A percentile compares a stretch with the other conserved stretches of the same genome.
Conservation (phyloP, 1,140 invertebrate genomes). For the Pseudachorutes palmiensis region DNA sequence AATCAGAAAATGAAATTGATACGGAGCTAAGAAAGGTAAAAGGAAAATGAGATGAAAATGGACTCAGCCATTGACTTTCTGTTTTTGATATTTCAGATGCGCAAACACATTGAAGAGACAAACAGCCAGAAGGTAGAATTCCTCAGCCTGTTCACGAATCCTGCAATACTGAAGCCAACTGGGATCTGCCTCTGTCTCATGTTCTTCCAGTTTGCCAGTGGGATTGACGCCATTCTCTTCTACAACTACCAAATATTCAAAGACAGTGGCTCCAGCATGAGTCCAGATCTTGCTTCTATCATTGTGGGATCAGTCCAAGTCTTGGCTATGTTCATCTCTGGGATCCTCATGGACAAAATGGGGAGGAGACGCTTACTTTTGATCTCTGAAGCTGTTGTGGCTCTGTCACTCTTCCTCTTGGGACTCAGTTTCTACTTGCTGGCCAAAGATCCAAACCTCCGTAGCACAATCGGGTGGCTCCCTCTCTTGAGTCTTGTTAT, state of each 20-base stretch:
- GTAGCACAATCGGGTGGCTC: not conserved
- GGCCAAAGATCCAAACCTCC: not conserved
- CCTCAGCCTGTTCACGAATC: not conserved
- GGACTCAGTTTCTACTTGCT: not conserved
- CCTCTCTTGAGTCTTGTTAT: not conserved
- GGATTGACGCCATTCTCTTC: not conserved
- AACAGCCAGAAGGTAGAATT: not conserved
- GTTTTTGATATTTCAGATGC: not conserved
- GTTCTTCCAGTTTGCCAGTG: not conserved
- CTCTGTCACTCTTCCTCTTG: not conserved
- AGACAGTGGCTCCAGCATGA: not conserved
- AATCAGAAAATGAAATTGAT: not conserved
- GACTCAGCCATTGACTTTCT: not conserved
- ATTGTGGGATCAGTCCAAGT: not conserved
- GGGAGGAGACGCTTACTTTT: not conserved
- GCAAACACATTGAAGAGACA: not conserved
- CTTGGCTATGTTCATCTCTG: not conserved
- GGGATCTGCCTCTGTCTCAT: not conserved
- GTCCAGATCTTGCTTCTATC: not conserved
- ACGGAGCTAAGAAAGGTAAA: not conserved
- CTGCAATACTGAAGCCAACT: not conserved
- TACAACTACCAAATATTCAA: not conserved
- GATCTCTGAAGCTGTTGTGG: not conserved
- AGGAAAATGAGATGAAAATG: not conserved
- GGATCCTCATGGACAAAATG: not conserved